phyloP scores from a whole-genome alignment of 2,888 invertebrate genomes.

The Hypena proboscidalis region DNA sequence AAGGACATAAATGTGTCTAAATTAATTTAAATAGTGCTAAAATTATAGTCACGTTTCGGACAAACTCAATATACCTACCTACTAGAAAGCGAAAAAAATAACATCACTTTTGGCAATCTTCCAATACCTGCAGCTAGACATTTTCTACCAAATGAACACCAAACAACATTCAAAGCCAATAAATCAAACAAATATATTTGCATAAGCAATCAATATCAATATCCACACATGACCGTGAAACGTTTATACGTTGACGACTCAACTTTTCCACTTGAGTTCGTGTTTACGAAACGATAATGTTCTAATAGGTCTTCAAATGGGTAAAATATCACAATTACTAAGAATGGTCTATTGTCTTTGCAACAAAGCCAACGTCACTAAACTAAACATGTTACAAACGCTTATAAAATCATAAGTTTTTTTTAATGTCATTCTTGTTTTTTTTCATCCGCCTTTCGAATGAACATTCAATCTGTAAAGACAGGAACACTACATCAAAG shows the following conservation, averaged over 20 bases:
- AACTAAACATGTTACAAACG: neutral
- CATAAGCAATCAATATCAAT: neutral
- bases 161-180: neutral
- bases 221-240: neutral
- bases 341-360: neutral
- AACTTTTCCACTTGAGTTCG: neutral
- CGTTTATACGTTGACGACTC: neutral
- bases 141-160: slow-evolving; percentile 4
- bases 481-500: no score
- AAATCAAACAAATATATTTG: neutral
- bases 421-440: no score
- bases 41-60: no score
- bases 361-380: neutral
- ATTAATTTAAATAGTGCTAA: neutral
- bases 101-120: slow-evolving; percentile 5
- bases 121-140: slow-evolving; percentile 3
- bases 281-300: neutral
- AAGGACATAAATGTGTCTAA: no score
- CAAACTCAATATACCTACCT: no score
- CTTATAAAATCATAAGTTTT: no score
- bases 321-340: neutral
- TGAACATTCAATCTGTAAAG: neutral
- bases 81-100: neutral
- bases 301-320: neutral
- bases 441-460: neutral